phyloP scores from a whole-genome alignment of 1,140 invertebrate genomes.

The Caerostris extrusa region DNA sequence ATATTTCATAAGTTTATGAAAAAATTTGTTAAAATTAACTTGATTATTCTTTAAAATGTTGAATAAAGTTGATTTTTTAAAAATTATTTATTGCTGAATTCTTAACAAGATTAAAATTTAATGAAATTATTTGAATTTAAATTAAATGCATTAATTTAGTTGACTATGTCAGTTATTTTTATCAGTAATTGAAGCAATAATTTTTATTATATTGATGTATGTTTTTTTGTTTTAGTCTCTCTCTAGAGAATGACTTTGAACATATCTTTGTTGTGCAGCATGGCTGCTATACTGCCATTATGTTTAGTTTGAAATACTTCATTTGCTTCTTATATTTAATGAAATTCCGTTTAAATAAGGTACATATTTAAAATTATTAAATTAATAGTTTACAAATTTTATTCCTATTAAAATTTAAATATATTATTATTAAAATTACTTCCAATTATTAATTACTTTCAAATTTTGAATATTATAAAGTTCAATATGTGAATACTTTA shows the following conservation, averaged over 20 bases:
- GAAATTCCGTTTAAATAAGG: constrained; percentile 59
- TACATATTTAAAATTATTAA: neutral
- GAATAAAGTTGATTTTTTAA: too few relatives aligned
- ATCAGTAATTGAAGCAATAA: neutral
- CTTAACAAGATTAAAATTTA: too few relatives aligned
- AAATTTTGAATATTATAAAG: neutral
- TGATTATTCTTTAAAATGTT: too few relatives aligned
- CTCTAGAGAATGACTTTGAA: constrained; percentile 52
- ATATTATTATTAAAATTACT: neutral
- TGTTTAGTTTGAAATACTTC: constrained; percentile 73
- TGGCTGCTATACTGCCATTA: constrained; percentile 62
- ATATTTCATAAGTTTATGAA: too few relatives aligned
- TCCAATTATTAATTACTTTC: neutral
- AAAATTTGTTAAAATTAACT: too few relatives aligned
- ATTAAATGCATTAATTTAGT: too few relatives aligned
- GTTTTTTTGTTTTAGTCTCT: constrained; percentile 28
- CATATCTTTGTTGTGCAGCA: constrained; percentile 57
- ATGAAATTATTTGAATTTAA: too few relatives aligned
- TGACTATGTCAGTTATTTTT: too few relatives aligned
- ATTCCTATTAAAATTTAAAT: neutral
- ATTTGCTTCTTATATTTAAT: constrained; percentile 62
- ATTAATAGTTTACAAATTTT: neutral
- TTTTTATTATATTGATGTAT: neutral
- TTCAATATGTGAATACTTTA: too few relatives aligned
- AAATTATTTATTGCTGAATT: too few relatives aligned